Base-by-base conservation (phyloP, 2,888 invertebrate species). In the Drosophila melanosoma region DNA sequence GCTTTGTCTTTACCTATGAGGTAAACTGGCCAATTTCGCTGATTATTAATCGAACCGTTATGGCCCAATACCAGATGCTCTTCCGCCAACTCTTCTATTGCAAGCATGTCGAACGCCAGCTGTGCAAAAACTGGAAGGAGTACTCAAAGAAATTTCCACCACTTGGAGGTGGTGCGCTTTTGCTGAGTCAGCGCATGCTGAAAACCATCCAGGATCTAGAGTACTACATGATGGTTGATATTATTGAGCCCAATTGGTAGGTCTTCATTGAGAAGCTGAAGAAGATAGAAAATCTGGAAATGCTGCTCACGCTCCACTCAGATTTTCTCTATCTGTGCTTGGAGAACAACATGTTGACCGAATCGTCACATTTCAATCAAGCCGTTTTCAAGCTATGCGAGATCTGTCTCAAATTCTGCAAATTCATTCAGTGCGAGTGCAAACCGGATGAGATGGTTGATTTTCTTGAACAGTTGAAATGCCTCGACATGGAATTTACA, bases 171-270 rank as follows among this genome's bases (percentile, higher is more conserved):
- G 95, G 97, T 71, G 97, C 98, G 2, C 99, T 98, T 92, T 97
- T 97, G 3, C 94, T 99, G 65, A 95, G 98, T 0, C 98, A 99
- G 92, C 95, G 98, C 65, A 99, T 99, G 99, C 94, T 99, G 85
- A 97, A 98, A 93, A 99, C 98, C 92, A 96, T 99, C 45, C 99
- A 99, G 93, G 98, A 99, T 93, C 94, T 99, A 85, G 97, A 98
- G 93, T 99, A 99, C 94, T 99, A 99, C 94, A 99, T 99, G 98
- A 98, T 98, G 95, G 97, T 98, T 74, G 99, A 99, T 94, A 98
- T 99, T 54, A 97, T 99, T 82, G 99, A 99, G 92, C 98, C 98
- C 0, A 97, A 97, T 92, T 99, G 99, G 99, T 96, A 97, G 87
- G 95, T 95, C 69, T 98, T 99, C 90, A 95, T 97, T 90, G 95